Evolutionary conservation across 1,140 invertebrate genomes (phyloP), one percentile per base, ranked within the genome.

Genomic region (Zaprionus kolodkinae): DNA sequence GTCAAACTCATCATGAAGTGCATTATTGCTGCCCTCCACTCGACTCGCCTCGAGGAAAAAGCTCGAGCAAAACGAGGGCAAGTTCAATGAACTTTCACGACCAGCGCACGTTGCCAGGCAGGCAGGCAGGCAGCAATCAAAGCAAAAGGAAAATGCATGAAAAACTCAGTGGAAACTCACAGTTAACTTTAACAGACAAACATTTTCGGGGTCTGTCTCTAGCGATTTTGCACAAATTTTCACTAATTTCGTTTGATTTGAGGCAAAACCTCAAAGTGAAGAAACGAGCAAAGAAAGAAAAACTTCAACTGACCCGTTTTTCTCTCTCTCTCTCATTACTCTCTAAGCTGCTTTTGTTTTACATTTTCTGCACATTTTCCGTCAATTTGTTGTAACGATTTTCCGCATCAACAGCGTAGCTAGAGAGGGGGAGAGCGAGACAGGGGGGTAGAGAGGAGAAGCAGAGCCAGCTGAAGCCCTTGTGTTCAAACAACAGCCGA

Each of bases 361-460:
- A 66, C 45, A 40, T 67, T 48, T 43, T 72, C 63, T 54, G 30
- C 67, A 60, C 67, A 70, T 86, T 87, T 83, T 78, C 79, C 78
- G 77, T 78, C 80, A 88, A 87, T 88, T 87, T 87, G 80, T 52
- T 87, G 79, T 83, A 87, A 88, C 84, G 84, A 87, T 87, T 87
- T 87, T 87, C 84, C 80, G 84, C 77, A 78, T 83, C 77, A 83
- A 67, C 78, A 76, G 52, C 64, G 45, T 15, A 40, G n/a, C 27
- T 30, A 55, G 17, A 43, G 45, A 43, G 25, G 27, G 27, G 30
- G 30, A 36, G 30, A 52, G 30, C 38, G 27, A 30, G 9, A 9
- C n/a, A n/a, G n/a, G n/a, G n/a, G n/a, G n/a, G n/a, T n/a, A n/a
- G 21, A 33, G 13, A 55, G n/a, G 38, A 30, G 17, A 17, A 12